These are phyloP conservation scores for Oceanodroma leucorhoa DNA, from an alignment of 2,797 vertebrate species.

Conservation along the genomic window DNA sequence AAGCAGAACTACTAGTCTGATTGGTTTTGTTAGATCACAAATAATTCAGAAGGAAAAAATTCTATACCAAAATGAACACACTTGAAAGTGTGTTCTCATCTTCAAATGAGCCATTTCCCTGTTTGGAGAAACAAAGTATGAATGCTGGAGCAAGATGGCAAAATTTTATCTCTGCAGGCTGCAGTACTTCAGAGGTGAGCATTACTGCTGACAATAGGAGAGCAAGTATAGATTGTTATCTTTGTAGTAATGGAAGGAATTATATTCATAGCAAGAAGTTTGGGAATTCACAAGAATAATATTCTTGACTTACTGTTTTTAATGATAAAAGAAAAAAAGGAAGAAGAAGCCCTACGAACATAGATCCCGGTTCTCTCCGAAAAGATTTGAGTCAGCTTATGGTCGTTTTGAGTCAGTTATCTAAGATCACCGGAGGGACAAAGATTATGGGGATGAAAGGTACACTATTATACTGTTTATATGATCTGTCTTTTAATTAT, in stretches of 20 bases:
- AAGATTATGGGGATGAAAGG: conserved; percentile 54
- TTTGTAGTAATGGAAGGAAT: background rate
- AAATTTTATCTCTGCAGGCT: background rate
- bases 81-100: background rate
- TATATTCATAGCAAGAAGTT: conserved; percentile 1
- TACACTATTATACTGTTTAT: conserved; percentile 46
- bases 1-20: background rate
- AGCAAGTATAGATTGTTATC: conserved; percentile 1
- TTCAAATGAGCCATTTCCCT: background rate
- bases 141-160: background rate
- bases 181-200: background rate
- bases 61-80: background rate
- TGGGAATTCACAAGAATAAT: background rate
- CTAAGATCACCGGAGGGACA: conserved; percentile 17
- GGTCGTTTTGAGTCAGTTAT: conserved; percentile 15
- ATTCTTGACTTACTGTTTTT: background rate
- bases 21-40: background rate
- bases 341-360: conserved; percentile 31
- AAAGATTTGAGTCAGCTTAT: background rate
- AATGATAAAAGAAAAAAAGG: background rate
- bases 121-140: background rate
- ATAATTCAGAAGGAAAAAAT: background rate
- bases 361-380: conserved; percentile 1
- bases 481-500: conserved; percentile 47
- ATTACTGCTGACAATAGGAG: background rate